A percentile compares a stretch with the other conserved stretches of the same genome.
phyloP scores from a whole-genome alignment of 2,888 invertebrate genomes.

The Limnephilus auricula region DNA sequence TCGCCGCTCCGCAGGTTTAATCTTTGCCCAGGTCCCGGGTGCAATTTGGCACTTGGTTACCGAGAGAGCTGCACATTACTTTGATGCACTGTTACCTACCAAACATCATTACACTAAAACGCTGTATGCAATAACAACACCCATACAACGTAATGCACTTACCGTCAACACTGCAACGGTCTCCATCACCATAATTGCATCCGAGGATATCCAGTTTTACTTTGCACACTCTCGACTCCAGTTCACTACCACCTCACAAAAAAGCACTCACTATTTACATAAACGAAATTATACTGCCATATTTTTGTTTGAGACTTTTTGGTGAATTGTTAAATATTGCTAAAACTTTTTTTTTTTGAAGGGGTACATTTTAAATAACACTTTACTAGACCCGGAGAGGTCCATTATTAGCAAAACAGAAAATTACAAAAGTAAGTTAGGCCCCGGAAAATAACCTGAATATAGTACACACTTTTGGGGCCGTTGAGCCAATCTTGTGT shows the following conservation, averaged over 20 bases:
- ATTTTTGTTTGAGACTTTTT: not conserved
- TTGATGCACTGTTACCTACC: slow-evolving; percentile 4
- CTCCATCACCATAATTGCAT: slow-evolving; percentile 56
- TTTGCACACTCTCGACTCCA: not conserved
- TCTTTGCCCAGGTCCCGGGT: not conserved
- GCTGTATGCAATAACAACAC: not conserved
- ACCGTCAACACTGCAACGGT: slow-evolving; percentile 41
- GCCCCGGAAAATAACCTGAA: not conserved
- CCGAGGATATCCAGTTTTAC: not conserved
- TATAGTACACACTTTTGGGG: not conserved
- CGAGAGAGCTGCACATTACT: slow-evolving; percentile 9
- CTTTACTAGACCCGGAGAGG: no score
- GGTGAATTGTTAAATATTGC: not conserved
- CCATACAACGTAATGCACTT: slow-evolving; percentile 60
- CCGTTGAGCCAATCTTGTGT: not conserved
- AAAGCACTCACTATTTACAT: not conserved
- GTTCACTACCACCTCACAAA: not conserved
- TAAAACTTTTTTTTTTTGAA: not conserved
- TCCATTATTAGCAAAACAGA: not conserved
- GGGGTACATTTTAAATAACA: no score
- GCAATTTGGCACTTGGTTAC: not conserved
- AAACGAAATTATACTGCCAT: not conserved
- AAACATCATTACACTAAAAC: slow-evolving; percentile 5
- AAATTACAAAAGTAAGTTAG: not conserved
- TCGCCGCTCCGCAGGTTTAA: not conserved